Base-by-base conservation (phyloP, 2,888 invertebrate species). In the Pediacus dermestoides region DNA sequence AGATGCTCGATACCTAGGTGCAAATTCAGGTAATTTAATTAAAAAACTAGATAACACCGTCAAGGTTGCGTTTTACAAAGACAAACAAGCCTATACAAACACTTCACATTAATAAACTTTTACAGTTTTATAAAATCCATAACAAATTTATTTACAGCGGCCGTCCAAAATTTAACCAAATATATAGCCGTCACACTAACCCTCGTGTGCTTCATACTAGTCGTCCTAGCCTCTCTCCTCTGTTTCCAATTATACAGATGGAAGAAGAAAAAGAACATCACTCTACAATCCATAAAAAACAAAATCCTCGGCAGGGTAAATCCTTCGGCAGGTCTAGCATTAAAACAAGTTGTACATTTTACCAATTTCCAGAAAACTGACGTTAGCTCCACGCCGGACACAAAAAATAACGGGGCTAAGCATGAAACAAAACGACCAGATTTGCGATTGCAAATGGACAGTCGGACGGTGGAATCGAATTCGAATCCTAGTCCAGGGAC, bases 401-500 rank as follows among this genome's bases (percentile, higher is more conserved):
- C 35, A 6, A 39, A 41, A 18, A 25, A 22, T 16, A 44, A 39
- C 11, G 16, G 25, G 10, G 6, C 33, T 16, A 25, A 30, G 26
- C 28, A 8, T 14, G 37, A 7, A 40, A 42, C 11, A 44, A 31
- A 22, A 32, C 36, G 46, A 34, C 47, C 48, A 14, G 63, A 63
- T 31, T 34, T 63, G 10, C 49, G 55, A 18, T 37, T 63, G 8
- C 58, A 61, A 16, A 59, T 63, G 42, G 52, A 59, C 1, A 39
- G 54, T 6, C 45, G 53, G n/a, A 50, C 52, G 15, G 28, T 12
- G 8, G 34, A 7, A 2, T 43, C 55, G 6, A 55, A 58, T 30
- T 62, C 64, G 0, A 65, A 64, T 14, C 59, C 63, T 30, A 68
- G 67, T 48, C 70, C 70, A 3, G 64, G 61, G 35, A 86, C 85